Percentiles rank a stretch among this genome's conserved stretches.
Evolutionary conservation across 2,797 vertebrate genomes (phyloP).

Genomic region (Chrosomus eos): DNA sequence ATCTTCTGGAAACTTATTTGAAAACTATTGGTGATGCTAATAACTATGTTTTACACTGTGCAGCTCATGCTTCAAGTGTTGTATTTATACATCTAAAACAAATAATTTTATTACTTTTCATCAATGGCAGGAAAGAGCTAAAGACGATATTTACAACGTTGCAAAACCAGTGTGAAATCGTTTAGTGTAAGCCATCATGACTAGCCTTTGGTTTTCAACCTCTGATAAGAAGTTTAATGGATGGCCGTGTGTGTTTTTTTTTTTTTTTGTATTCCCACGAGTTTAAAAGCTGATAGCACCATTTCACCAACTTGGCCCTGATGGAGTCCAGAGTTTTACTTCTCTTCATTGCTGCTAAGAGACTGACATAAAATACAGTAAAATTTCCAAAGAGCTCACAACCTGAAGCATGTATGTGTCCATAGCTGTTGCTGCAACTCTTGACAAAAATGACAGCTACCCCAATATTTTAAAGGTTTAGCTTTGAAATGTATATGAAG

Average conservation of each 20-base stretch:
- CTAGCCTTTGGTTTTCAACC: conserved; percentile 26
- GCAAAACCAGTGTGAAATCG: conserved; percentile 11
- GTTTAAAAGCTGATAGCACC: conserved; percentile 34
- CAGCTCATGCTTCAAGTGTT: neutral
- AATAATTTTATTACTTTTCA: neutral
- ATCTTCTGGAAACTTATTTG: neutral
- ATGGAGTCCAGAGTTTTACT: conserved; percentile 19
- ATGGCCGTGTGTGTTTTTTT: neutral
- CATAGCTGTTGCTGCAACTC: conserved; percentile 13
- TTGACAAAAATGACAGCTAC: neutral
- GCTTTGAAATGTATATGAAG: neutral
- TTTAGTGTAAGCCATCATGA: conserved; percentile 11
- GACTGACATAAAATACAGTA: conserved; percentile 30
- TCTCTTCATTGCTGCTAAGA: conserved; percentile 23
- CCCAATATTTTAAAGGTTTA: conserved; percentile 9
- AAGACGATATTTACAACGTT: neutral
- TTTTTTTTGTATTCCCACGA: conserved; percentile 17
- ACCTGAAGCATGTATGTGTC: neutral
- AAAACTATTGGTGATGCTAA: neutral
- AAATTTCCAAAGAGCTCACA: conserved; percentile 6
- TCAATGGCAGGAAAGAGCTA: neutral
- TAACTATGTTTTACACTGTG: neutral
- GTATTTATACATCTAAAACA: neutral
- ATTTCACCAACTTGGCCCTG: conserved; percentile 47
- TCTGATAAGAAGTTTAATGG: conserved; percentile 33